A percentile compares a stretch with the other conserved stretches of the same genome.
phyloP scores from a whole-genome alignment of 2,113 vertebrate species.

The Mobula birostris region DNA sequence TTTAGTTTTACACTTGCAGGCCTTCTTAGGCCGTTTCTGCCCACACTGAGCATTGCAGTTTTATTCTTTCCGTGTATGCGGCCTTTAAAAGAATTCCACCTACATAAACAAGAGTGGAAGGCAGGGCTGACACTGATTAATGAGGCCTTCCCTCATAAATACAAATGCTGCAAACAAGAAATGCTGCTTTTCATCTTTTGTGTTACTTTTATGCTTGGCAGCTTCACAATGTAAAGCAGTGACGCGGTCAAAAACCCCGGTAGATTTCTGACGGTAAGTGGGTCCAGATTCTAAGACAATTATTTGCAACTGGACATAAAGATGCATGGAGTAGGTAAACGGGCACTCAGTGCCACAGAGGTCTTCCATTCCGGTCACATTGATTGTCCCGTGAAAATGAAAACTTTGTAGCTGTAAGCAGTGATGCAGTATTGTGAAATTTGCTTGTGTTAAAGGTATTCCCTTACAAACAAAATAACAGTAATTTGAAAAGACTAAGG shows the following conservation, averaged over 20 bases:
- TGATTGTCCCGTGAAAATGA: slow-evolving; percentile 12
- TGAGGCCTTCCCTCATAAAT: slow-evolving; percentile 34
- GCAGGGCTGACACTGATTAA: slow-evolving; percentile 33
- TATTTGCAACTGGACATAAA: slow-evolving; percentile 30
- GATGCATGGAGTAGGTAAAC: slow-evolving; percentile 30
- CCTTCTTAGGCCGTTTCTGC: neutral
- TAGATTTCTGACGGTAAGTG: slow-evolving; percentile 22
- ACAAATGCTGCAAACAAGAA: slow-evolving; percentile 30
- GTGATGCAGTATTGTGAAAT: neutral
- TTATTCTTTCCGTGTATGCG: neutral
- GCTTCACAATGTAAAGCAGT: slow-evolving; percentile 10
- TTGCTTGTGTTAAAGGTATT: slow-evolving; percentile 21
- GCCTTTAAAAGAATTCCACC: slow-evolving; percentile 32
- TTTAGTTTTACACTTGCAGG: neutral
- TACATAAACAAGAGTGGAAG: slow-evolving; percentile 33
- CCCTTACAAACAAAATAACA: slow-evolving; percentile 31
- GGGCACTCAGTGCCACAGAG: neutral
- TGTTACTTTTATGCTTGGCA: slow-evolving; percentile 25
- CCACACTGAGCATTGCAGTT: neutral
- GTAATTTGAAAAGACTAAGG: slow-evolving; percentile 14
- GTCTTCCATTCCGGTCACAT: slow-evolving; percentile 8
- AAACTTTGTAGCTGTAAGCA: slow-evolving; percentile 18
- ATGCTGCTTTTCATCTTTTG: slow-evolving; percentile 32
- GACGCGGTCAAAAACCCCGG: slow-evolving; percentile 20
- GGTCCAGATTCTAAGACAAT: slow-evolving; percentile 17